Evolutionary conservation across 2,797 vertebrate genomes (phyloP).

Genomic region (Thamnophis elegans): DNA sequence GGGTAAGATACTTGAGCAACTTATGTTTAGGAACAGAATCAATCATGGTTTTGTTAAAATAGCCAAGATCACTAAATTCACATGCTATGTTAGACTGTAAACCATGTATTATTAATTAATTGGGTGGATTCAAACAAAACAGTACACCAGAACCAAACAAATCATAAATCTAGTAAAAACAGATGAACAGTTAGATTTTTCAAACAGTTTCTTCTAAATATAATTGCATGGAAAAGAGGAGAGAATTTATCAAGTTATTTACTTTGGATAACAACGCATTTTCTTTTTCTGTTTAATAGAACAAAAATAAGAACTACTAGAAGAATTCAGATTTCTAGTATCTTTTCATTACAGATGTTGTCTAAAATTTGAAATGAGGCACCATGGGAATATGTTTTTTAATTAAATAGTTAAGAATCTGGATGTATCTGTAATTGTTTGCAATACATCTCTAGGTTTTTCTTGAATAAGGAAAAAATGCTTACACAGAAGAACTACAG

Average conservation of each 20-base stretch:
- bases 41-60: not conserved
- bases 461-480: not conserved
- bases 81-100: not conserved
- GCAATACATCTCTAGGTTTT: not conserved
- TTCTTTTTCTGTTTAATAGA: not conserved
- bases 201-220: not conserved
- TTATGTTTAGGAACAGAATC: not conserved
- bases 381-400: not conserved
- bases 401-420: not conserved
- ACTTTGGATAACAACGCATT: not conserved
- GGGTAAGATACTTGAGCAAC: not conserved
- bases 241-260: not conserved
- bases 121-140: not conserved
- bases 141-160: not conserved
- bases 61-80: not conserved
- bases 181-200: not conserved
- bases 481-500: not conserved
- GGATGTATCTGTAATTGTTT: not conserved
- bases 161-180: not conserved
- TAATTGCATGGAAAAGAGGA: not conserved
- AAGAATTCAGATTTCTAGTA: not conserved
- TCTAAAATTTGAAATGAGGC: not conserved
- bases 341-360: not conserved
- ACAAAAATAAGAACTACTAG: not conserved
- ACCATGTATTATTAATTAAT: not conserved